A percentile compares a stretch with the other conserved stretches of the same genome.
phyloP scores from a whole-genome alignment of 1,140 invertebrate species.

The Mercenaria mercenaria region DNA sequence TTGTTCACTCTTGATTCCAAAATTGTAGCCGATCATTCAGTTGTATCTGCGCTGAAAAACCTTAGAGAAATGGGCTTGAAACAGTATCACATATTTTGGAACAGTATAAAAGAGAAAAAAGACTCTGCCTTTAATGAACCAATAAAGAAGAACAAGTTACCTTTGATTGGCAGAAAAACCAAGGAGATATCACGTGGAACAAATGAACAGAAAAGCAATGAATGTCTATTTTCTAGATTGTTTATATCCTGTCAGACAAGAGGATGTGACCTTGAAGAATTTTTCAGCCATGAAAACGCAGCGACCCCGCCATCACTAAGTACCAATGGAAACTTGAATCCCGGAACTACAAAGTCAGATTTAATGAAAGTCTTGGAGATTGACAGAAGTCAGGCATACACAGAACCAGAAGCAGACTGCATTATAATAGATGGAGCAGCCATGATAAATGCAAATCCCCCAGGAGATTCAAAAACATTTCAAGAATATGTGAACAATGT shows the following conservation, averaged over 20 bases:
- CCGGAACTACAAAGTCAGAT: slow-evolving; percentile 65
- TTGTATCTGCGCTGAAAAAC: slow-evolving; percentile 14
- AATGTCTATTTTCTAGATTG: slow-evolving; percentile 61
- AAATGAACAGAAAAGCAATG: slow-evolving; percentile 50
- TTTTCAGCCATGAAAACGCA: slow-evolving; percentile 77
- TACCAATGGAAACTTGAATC: slow-evolving; percentile 41
- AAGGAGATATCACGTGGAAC: background rate
- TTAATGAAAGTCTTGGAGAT: slow-evolving; percentile 46
- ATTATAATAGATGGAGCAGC: slow-evolving; percentile 64
- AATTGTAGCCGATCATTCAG: slow-evolving; percentile 5
- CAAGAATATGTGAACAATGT: slow-evolving; percentile 59
- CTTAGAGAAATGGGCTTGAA: slow-evolving; percentile 2
- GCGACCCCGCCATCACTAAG: slow-evolving; percentile 67
- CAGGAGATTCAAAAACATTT: slow-evolving; percentile 61
- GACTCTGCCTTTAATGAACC: background rate
- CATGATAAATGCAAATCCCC: slow-evolving; percentile 66
- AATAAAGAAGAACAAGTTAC: slow-evolving; percentile 64
- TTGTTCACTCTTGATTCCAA: slow-evolving; percentile 67
- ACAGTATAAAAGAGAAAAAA: background rate
- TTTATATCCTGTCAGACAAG: slow-evolving; percentile 68
- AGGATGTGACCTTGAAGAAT: slow-evolving; percentile 69
- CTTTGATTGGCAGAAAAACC: slow-evolving; percentile 18
- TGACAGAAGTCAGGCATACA: too few species aligned
- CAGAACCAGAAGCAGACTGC: slow-evolving; percentile 15
- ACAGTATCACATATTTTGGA: slow-evolving; percentile 34